phyloP scores from a whole-genome alignment of 2,888 invertebrate species.

The Onchidella celtica region DNA sequence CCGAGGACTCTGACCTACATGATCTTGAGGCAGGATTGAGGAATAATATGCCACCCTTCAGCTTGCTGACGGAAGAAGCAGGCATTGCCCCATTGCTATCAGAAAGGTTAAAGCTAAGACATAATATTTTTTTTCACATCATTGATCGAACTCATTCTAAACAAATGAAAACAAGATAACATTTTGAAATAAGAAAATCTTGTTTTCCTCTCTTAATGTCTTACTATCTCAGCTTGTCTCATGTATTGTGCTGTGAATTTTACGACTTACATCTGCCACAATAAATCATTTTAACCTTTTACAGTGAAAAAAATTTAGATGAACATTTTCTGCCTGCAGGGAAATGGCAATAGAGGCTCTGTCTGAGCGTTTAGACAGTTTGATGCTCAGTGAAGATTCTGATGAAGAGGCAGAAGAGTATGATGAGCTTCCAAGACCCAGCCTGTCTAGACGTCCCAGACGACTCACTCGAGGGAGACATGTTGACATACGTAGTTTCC shows the following conservation, averaged over 20 bases:
- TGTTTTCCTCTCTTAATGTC: neutral
- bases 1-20: slow-evolving; percentile 24
- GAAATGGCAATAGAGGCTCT: slow-evolving; percentile 56
- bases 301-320: too few relatives aligned
- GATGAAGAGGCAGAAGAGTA: slow-evolving; percentile 68
- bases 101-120: slow-evolving; percentile 28
- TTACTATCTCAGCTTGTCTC: neutral
- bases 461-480: slow-evolving; percentile 67
- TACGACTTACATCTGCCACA: too few relatives aligned
- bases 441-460: slow-evolving; percentile 65
- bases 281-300: too few relatives aligned
- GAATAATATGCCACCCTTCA: slow-evolving; percentile 34
- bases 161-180: too few relatives aligned
- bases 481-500: slow-evolving; percentile 76
- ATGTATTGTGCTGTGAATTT: too few relatives aligned
- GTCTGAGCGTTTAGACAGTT: slow-evolving; percentile 54
- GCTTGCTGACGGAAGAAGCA: slow-evolving; percentile 28
- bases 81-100: slow-evolving; percentile 30
- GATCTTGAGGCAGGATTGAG: slow-evolving; percentile 8
- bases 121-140: too few relatives aligned
- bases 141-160: too few relatives aligned
- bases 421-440: slow-evolving; percentile 61
- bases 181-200: too few relatives aligned
- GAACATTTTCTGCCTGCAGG: too few relatives aligned
- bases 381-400: slow-evolving; percentile 61